phyloP scores from a whole-genome alignment of 1,140 invertebrate genomes.

The Rhizoglyphus robini region DNA sequence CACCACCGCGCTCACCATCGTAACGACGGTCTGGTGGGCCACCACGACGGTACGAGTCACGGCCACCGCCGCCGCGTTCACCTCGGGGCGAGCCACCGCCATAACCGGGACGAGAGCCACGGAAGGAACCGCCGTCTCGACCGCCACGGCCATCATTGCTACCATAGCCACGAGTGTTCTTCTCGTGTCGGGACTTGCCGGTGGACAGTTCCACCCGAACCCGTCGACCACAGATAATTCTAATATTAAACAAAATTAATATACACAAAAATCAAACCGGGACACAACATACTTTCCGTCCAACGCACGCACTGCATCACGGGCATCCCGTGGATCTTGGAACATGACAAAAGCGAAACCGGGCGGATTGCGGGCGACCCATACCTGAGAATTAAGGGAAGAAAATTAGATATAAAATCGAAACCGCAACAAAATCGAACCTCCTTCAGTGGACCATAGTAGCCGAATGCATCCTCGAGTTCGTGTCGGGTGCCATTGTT shows the following conservation, averaged over 20 bases:
- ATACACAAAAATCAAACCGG: background rate
- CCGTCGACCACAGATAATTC: slow-evolving; percentile 69
- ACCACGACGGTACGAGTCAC: background rate
- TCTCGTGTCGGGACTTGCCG: slow-evolving; percentile 43
- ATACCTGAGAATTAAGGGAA: no score
- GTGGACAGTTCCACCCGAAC: slow-evolving; percentile 85
- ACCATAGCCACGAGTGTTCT: background rate
- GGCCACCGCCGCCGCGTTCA: background rate
- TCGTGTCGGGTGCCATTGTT: slow-evolving; percentile 72
- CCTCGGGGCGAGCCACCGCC: background rate
- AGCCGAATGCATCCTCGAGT: slow-evolving; percentile 80
- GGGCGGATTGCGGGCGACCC: slow-evolving; percentile 29
- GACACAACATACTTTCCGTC: slow-evolving; percentile 46
- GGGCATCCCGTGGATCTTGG: slow-evolving; percentile 83
- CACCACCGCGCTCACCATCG: background rate
- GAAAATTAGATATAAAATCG: no score
- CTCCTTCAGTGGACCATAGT: slow-evolving; percentile 81
- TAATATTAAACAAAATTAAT: slow-evolving; percentile 26
- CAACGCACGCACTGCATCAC: slow-evolving; percentile 67
- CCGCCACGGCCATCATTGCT: background rate
- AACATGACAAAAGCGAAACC: slow-evolving; percentile 95
- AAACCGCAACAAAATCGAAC: no score
- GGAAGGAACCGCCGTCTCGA: background rate
- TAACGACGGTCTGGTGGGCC: background rate
- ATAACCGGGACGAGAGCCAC: background rate